phyloP scores from a whole-genome alignment of 2,113 vertebrate genomes.

The Isurus oxyrinchus region DNA sequence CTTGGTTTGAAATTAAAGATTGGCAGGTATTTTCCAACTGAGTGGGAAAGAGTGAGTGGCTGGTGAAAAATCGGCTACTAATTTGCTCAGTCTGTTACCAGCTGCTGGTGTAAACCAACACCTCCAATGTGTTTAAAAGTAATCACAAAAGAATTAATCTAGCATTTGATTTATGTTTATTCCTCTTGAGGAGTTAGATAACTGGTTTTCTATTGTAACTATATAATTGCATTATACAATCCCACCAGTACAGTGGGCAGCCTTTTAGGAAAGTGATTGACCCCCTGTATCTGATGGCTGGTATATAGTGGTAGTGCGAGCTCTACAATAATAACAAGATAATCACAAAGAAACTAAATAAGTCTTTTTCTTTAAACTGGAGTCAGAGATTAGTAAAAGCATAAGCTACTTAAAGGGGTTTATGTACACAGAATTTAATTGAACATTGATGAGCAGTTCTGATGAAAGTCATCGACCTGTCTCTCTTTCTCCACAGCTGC shows the following conservation, averaged over 20 bases:
- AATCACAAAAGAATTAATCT: not conserved
- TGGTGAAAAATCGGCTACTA: not conserved
- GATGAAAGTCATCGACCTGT: not conserved
- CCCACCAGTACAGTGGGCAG: not conserved
- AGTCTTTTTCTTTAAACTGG: not conserved
- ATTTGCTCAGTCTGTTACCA: not conserved
- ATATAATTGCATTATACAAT: not conserved
- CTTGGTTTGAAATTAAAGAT: too few species aligned
- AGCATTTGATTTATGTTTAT: not conserved
- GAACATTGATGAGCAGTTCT: not conserved
- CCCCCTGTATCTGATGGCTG: too few species aligned
- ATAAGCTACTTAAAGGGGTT: not conserved
- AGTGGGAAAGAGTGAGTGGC: not conserved
- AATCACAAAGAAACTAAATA: not conserved
- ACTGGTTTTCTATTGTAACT: not conserved
- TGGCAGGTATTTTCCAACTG: too few species aligned
- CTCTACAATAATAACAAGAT: not conserved
- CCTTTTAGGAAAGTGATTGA: not conserved
- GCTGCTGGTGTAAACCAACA: not conserved
- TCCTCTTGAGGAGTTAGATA: not conserved
- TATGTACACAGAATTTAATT: not conserved
- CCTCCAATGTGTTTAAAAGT: not conserved
- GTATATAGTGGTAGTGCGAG: not conserved
- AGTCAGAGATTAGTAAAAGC: not conserved
- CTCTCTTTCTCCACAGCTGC: not conserved